Evolutionary conservation across 2,113 vertebrate genomes (phyloP), one percentile per base, ranked within the genome.

Genomic region (Psilopogon haemacephalus): DNA sequence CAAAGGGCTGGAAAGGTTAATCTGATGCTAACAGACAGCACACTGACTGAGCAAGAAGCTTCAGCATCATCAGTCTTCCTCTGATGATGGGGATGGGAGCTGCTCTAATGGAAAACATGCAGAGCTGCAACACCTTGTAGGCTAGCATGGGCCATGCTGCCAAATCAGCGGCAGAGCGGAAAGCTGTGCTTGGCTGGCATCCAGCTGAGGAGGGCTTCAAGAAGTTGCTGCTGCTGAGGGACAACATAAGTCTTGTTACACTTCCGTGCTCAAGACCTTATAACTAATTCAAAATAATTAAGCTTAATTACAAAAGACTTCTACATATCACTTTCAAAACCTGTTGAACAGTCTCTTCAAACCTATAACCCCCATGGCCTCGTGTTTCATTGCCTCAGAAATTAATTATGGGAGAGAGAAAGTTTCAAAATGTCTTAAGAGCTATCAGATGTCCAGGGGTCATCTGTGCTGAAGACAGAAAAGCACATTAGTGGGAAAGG

Each of bases 371-470:
- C 79, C 76, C 3, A 6, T 5, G 1, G 84, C 44, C 86, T 74
- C 44, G 12, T 48, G 71, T 82, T 96, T 92, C 64, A 75, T 74
- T 77, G 92, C 48, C 42, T 73, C 88, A 79, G 48, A 86, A 96
- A 88, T 83, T 96, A 96, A 97, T 97, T 95, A 95, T 4, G 59
- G 40, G 30, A 92, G 54, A 94, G 50, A 56, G 23, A 46, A 55
- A 70, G 32, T 79, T 95, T 89, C 72, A 58, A 70, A 89, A 88
- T 8, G 18, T 18, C 20, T 81, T 91, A 85, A 93, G 63, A 89
- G 81, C 89, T 83, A 84, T 76, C 60, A 23, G 44, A 6, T 63
- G 71, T 33, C 75, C 7, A 40, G 42, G 67, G 77, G 77, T 87
- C 62, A 88, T 77, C 80, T 44, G 68, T 0, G 0, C 54, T 4